Evolutionary conservation across 1,140 invertebrate species (phyloP), one percentile per base, ranked within the genome.

Genomic region (Drosophila punjabiensis): DNA sequence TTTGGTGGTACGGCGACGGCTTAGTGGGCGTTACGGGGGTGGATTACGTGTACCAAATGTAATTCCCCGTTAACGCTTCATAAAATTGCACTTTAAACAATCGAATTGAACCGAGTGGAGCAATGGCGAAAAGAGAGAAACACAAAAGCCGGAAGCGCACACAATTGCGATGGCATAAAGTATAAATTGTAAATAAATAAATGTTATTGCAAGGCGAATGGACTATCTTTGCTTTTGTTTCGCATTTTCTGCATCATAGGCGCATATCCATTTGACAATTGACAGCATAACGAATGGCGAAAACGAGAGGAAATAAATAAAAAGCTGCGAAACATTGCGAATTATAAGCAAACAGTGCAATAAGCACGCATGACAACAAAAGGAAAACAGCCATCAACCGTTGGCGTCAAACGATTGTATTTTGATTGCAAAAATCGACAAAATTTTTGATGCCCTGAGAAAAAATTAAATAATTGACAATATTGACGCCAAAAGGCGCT

Each of bases 51-150:
- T 53, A 65, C 70, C 79, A 79, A 58, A 82, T 81, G 76, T 79
- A 87, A 86, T 82, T 61, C 74, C 68, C 56, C 47, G 64, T 81
- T 85, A 81, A 76, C 78, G 81, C 81, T 69, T 81, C 85, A 88
- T 85, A 89, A 88, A 88, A 89, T 74, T 81, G 74, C 85, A 81
- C 74, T 89, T 84, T 75, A 79, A 84, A 83, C 53, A 81, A 82
- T 61, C 81, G 68, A 84, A 71, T 76, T 58, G 43, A 56, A 62
- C 71, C 53, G 62, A 67, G 63, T 56, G 47, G 59, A 60, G 48
- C 1, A 77, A 37, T 10, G 16, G 8, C 18, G 9, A 37, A 24
- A 24, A 14, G 32, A 59, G 30, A 11, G 18, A 24, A 79, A 48
- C 50, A 58, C 65, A 59, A 76, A 89, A 88, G 64, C 84, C 82